Evolutionary conservation across 1,140 invertebrate genomes (phyloP), one percentile per base, ranked within the genome.

Genomic region (Thaumetopoea pityocampa): DNA sequence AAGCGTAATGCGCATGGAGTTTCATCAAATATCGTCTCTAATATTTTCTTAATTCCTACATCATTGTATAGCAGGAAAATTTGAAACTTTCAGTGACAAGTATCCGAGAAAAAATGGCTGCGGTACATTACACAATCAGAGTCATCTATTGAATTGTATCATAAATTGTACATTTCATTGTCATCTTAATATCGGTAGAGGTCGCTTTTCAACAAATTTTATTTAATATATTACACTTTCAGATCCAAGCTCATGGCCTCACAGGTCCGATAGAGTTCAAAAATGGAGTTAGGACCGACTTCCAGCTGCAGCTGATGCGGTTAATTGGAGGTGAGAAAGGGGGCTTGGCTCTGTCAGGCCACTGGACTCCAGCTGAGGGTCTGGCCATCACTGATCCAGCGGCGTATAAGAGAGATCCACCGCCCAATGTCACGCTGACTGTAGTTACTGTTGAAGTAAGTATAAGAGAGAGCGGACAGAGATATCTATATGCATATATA

Each of bases 181-280:
- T 19, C 3, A 3, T 19, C 6, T 19, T 19, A 19, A 19, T 19
- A 6, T 4, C 6, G 6, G 18, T 4, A 4, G 18, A 6, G 6
- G 18, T 19, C 3, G 4, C 6, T 19, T 19, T 19, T 19, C 18
- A 4, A 4, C 18, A 3, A 19, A 19, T 9, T n/a, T 27, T 26
- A 23, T 33, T 37, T 14, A n/a, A n/a, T 24, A 15, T 26, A 24
- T 7, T 4, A 1, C 11, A n/a, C 7, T 22, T 17, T 28, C 85
- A 96, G 94, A 90, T 91, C 33, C 88, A 89, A 49, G 88, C 93
- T 26, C 88, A 92, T 53, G 96, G 96, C 0, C 80, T 98, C 24
- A 97, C 96, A 0, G 97, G 97, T 3, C 91, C 90, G 18, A 91
- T 98, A 27, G 89, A 94, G 46, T 98, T 98, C 84, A 90, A 90